Evolutionary conservation across 2,113 vertebrate species (phyloP), one percentile per base, ranked within the genome.

Genomic region (Pseudopodoces humilis): DNA sequence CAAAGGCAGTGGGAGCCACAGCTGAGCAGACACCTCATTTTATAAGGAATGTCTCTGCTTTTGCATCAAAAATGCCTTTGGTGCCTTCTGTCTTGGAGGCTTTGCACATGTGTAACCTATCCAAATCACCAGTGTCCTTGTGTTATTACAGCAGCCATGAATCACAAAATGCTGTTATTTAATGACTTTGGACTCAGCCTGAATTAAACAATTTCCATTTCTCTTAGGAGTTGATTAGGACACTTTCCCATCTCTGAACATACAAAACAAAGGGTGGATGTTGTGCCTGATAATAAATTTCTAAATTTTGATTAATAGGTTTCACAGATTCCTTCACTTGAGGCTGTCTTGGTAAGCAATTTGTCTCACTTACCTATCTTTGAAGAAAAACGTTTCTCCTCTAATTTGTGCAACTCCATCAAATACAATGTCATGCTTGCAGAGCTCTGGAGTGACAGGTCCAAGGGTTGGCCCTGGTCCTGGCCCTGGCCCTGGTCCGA

Each of bases 341-440:
- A 75, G 15, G 8, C 25, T 46, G 21, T 25, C 4, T 28, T 37
- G 14, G 5, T 72, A 43, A 62, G 20, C 19, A 31, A 14, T 67
- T 31, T n/a, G 30, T 84, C 13, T n/a, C 35, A 94, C 98, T 98
- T 98, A 99, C 99, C 99, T 98, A 89, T 99, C 99, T 97, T 99
- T 99, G 97, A 99, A 99, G 98, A 99, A 99, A 97, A 99, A 99
- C 0, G 96, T 99, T 97, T 99, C 99, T 88, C 99, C 99, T 95
- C 99, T 98, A 76, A 99, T 98, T 97, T 99, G 99, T 59, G 99
- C 97, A 0, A 99, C 97, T 76, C 98, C 99, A 85, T 99, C 99
- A 91, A 99, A 99, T 63, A 99, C 84, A 37, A 99, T 96, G 58
- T 99, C 98, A 1, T 99, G 98, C 59, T 94, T 98, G 90, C 99